Conservation (phyloP, 1,140 invertebrate genomes). For the Semibalanus balanoides region DNA sequence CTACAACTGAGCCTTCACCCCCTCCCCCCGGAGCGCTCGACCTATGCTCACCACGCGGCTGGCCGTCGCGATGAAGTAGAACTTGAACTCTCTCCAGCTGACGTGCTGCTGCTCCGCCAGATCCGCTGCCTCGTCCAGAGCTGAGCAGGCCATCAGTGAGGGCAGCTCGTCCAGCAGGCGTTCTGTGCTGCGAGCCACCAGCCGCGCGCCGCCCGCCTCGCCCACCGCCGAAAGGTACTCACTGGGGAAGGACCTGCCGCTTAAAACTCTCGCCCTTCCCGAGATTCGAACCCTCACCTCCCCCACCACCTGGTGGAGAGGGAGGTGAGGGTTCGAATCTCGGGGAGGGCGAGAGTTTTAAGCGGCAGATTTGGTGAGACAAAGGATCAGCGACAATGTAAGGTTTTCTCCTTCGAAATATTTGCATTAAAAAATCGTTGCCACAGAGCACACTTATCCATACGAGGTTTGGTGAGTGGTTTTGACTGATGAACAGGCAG, state of each 20-base stretch:
- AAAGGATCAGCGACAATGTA: not conserved
- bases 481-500: too few species aligned
- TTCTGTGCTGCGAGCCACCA: not conserved
- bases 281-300: too few species aligned
- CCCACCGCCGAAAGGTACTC: not conserved
- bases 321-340: not conserved
- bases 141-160: not conserved
- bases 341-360: too few species aligned
- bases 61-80: not conserved
- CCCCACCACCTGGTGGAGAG: too few species aligned
- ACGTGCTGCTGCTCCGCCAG: not conserved
- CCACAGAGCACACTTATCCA: too few species aligned
- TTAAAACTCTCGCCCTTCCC: too few species aligned
- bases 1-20: not conserved
- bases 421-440: not conserved
- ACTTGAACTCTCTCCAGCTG: not conserved
- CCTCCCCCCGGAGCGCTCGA: not conserved
- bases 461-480: too few species aligned
- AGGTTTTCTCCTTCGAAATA: too few species aligned
- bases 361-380: not conserved
- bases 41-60: not conserved
- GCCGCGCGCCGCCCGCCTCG: not conserved
- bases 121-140: not conserved
- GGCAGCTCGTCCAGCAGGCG: not conserved
- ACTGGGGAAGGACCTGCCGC: not conserved